A percentile compares a stretch with the other conserved stretches of the same genome.
Conservation (phyloP, 1,140 invertebrate species). For the Zaprionus camerounensis region DNA sequence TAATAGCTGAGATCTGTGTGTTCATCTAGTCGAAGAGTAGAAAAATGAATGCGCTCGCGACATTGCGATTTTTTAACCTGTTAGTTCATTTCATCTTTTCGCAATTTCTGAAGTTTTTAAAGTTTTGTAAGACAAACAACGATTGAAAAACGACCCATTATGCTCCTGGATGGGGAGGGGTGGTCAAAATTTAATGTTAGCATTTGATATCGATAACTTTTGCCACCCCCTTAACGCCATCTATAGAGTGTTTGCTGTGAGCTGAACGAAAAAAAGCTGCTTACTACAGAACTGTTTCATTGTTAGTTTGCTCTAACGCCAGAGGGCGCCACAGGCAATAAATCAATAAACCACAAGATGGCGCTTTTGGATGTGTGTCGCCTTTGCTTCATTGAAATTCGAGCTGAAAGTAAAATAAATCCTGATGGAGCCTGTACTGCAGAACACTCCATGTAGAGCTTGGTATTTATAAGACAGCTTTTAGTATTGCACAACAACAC, state of each 20-base stretch:
- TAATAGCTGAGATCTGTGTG: too few relatives aligned
- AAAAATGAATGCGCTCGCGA: too few relatives aligned
- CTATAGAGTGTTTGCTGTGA: not conserved
- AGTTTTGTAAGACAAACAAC: too few relatives aligned
- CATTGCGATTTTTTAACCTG: too few relatives aligned
- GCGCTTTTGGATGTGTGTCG: constrained; percentile 5
- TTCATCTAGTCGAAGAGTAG: too few relatives aligned
- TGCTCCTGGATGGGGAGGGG: too few relatives aligned
- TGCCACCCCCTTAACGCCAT: constrained; percentile 1
- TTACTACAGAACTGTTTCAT: not conserved
- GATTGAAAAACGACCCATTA: too few relatives aligned
- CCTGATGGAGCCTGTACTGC: not conserved
- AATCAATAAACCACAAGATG: constrained; percentile 5
- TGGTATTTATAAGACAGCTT: not conserved
- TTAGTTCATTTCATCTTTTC: too few relatives aligned
- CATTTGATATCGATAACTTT: not conserved
- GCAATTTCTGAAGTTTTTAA: too few relatives aligned
- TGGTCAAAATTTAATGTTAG: not conserved
- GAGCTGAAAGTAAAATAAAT: not conserved
- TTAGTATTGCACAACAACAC: too few relatives aligned
- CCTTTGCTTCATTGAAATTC: not conserved
- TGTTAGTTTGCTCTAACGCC: not conserved
- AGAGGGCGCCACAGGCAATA: not conserved
- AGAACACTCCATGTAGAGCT: not conserved
- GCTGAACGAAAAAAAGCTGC: not conserved